These are phyloP conservation scores for Zoanthus sociatus DNA, from an alignment of 92 coral and sea anemone species.

Conservation along the genomic window DNA sequence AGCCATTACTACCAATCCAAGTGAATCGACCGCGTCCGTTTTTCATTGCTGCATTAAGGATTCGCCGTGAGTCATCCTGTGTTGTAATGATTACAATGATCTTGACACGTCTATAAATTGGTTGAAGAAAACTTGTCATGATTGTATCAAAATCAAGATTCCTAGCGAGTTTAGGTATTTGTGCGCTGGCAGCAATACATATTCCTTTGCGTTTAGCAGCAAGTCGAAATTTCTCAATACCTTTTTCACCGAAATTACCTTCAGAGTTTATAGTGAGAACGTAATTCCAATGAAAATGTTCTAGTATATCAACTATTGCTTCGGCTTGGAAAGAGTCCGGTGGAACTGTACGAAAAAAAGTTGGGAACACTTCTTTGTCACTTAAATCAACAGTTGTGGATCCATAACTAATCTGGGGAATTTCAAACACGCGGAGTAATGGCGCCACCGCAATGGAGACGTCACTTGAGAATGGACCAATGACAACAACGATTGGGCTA, in stretches of 20 bases:
- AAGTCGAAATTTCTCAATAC: slow-evolving; percentile 64
- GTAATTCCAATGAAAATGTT: slow-evolving; percentile 85
- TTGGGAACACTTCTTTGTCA: slow-evolving; percentile 84
- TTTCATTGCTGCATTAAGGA: slow-evolving; percentile 78
- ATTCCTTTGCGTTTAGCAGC: slow-evolving; percentile 67
- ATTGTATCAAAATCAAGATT: slow-evolving; percentile 47
- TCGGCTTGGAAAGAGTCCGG: slow-evolving; percentile 93
- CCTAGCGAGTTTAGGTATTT: slow-evolving; percentile 63
- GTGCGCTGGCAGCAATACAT: slow-evolving; percentile 67
- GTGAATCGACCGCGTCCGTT: slow-evolving; percentile 71
- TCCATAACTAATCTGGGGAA: slow-evolving; percentile 96
- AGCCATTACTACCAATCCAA: slow-evolving; percentile 95
- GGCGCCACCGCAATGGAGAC: slow-evolving; percentile 95
- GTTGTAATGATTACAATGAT: slow-evolving; percentile 80
- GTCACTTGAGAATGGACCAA: slow-evolving; percentile 91
- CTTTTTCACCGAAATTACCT: slow-evolving; percentile 86
- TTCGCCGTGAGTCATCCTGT: slow-evolving; percentile 82
- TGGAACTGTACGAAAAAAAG: slow-evolving; percentile 93
- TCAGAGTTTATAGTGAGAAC: slow-evolving; percentile 77
- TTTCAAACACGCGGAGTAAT: slow-evolving; percentile 89
- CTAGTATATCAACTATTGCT: slow-evolving; percentile 80
- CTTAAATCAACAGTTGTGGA: slow-evolving; percentile 92
- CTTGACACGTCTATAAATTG: slow-evolving; percentile 41
- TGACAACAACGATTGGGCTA: slow-evolving; percentile 75
- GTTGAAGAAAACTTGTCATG: slow-evolving; percentile 24